Conservation (phyloP, 2,888 invertebrate species). For the Dynastes maya region DNA sequence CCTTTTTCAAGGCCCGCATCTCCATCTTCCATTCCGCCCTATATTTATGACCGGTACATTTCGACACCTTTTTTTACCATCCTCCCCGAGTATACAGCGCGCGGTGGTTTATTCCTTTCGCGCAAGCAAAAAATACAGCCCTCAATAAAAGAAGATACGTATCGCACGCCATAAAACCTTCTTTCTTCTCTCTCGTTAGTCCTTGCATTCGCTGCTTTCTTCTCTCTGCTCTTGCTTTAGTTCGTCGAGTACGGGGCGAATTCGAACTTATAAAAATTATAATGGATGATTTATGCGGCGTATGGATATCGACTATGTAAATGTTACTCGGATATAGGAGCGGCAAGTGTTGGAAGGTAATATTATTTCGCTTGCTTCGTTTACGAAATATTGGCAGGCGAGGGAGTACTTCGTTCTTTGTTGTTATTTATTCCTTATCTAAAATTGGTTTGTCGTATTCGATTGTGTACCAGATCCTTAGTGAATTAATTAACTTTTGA, state of each 20-base stretch:
- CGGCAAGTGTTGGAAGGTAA: neutral
- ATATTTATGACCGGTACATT: slow-evolving; percentile 44
- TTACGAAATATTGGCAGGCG: neutral
- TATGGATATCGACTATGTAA: slow-evolving; percentile 41
- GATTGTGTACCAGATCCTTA: too few relatives aligned
- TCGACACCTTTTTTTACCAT: slow-evolving; percentile 37
- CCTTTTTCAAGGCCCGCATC: slow-evolving; percentile 30
- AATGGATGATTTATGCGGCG: slow-evolving; percentile 35
- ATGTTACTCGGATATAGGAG: slow-evolving; percentile 21
- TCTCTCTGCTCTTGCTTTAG: too few relatives aligned
- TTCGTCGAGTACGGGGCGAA: neutral
- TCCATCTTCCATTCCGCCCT: neutral
- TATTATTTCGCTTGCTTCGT: slow-evolving; percentile 29
- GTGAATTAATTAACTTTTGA: too few relatives aligned
- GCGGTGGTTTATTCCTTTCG: slow-evolving; percentile 22
- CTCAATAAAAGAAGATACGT: slow-evolving; percentile 39
- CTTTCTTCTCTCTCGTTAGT: slow-evolving; percentile 13
- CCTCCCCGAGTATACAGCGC: too few relatives aligned
- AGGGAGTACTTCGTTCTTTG: too few relatives aligned
- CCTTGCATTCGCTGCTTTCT: neutral
- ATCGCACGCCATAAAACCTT: slow-evolving; percentile 31
- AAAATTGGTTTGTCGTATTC: too few relatives aligned
- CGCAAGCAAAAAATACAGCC: slow-evolving; percentile 31
- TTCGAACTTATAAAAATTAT: slow-evolving; percentile 41
- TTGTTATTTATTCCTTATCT: too few relatives aligned